Conservation (phyloP, 2,888 invertebrate species). For the Synergus itoensis region DNA sequence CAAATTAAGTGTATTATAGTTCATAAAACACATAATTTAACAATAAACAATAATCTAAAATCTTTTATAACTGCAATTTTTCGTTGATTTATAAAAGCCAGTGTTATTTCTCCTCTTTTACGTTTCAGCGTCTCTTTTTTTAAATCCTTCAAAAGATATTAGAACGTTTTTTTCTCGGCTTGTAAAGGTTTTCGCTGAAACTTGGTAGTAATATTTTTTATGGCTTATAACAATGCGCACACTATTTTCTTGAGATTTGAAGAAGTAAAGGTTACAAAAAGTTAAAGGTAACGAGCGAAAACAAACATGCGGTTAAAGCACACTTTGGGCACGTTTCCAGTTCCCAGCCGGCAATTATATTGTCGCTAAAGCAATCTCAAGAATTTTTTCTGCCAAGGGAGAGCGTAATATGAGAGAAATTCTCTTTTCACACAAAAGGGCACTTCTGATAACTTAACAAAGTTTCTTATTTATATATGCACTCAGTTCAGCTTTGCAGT, state of each 20-base stretch:
- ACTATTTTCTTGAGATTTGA: background rate
- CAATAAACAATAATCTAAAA: background rate
- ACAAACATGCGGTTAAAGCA: conserved; percentile 19
- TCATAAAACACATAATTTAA: background rate
- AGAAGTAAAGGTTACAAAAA: background rate
- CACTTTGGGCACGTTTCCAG: conserved; percentile 13
- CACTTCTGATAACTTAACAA: background rate
- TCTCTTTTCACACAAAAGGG: background rate
- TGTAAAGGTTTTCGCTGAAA: background rate
- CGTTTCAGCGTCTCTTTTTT: background rate
- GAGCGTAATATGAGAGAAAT: background rate
- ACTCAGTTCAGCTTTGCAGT: background rate
- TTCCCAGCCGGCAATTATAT: background rate
- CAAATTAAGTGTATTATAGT: background rate
- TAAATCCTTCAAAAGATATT: too few relatives aligned
- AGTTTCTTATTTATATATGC: background rate
- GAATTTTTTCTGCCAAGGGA: background rate
- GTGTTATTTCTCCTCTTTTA: background rate
- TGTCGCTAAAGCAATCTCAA: conserved; percentile 10
- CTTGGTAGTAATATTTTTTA: background rate
- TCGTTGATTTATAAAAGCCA: background rate
- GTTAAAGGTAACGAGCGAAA: conserved; percentile 4
- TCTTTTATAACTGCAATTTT: background rate
- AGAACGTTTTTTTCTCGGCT: background rate
- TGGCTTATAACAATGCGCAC: background rate